phyloP scores from a whole-genome alignment of 1,140 invertebrate species.

The Acyrthosiphon pisum region DNA sequence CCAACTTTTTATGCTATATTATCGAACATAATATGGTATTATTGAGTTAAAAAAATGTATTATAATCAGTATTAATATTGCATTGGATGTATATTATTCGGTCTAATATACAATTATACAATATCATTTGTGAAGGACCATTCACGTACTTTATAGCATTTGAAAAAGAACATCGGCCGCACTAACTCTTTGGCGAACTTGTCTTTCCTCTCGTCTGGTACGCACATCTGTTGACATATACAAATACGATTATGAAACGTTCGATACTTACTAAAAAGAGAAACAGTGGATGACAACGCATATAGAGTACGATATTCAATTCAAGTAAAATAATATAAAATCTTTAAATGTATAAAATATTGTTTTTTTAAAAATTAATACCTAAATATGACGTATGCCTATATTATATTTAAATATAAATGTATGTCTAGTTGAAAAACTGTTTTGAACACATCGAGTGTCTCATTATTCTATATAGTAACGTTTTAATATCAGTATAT shows the following conservation, averaged over 20 bases:
- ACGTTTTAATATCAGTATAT: not conserved
- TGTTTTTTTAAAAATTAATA: not conserved
- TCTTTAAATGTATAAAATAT: not conserved
- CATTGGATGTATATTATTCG: not conserved
- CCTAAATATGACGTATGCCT: not conserved
- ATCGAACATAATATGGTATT: not conserved
- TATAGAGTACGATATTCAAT: not conserved
- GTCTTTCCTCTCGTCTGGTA: slow-evolving; percentile 70
- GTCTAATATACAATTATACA: not conserved
- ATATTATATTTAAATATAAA: not conserved
- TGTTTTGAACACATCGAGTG: not conserved
- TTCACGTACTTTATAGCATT: slow-evolving; percentile 69
- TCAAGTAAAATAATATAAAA: not conserved
- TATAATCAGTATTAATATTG: too few relatives aligned
- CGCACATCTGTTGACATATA: slow-evolving; percentile 68
- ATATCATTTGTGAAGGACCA: not conserved
- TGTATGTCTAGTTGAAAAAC: not conserved
- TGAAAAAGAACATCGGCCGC: slow-evolving; percentile 74
- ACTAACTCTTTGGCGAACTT: slow-evolving; percentile 70
- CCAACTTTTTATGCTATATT: slow-evolving; percentile 70
- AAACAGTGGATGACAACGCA: not conserved
- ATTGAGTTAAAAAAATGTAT: too few relatives aligned
- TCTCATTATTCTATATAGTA: not conserved
- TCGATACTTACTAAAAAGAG: not conserved
- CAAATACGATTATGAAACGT: not conserved